Conservation (phyloP, 2,113 vertebrate genomes). For the Synchiropus splendidus region DNA sequence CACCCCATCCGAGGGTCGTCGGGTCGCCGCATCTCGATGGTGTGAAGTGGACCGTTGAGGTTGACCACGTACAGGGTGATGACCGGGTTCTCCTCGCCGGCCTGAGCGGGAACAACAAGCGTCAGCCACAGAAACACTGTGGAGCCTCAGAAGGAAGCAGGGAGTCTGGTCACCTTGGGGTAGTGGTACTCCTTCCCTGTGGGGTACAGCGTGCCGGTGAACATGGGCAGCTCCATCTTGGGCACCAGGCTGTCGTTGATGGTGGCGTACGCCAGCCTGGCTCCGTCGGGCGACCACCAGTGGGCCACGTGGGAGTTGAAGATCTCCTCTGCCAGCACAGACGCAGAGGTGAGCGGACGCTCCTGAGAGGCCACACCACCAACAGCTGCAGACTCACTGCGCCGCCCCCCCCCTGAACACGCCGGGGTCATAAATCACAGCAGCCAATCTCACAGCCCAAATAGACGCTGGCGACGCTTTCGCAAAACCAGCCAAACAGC, state of each 20-base stretch:
- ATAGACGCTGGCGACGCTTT: conserved; percentile 10
- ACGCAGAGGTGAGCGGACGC: neutral
- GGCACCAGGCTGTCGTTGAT: conserved; percentile 91
- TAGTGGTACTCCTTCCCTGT: conserved; percentile 83
- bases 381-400: too few species aligned
- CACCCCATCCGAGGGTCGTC: conserved; percentile 89
- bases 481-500: conserved; percentile 23
- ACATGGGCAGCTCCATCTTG: conserved; percentile 87
- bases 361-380: too few species aligned
- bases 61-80: conserved; percentile 89
- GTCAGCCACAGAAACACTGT: neutral
- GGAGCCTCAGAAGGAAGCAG: too few species aligned
- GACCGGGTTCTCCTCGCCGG: conserved; percentile 87
- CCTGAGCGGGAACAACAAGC: conserved; percentile 54
- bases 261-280: conserved; percentile 85
- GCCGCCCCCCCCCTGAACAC: too few species aligned
- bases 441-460: conserved; percentile 31
- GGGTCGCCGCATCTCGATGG: conserved; percentile 86
- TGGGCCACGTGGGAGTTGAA: conserved; percentile 87
- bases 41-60: conserved; percentile 87
- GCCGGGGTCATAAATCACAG: conserved; percentile 40
- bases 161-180: conserved; percentile 69
- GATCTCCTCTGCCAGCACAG: conserved; percentile 96
- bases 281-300: conserved; percentile 96
- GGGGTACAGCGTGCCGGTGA: conserved; percentile 80